Evolutionary conservation across 2,113 vertebrate species (phyloP).

Genomic region (Catharus bicknelli): DNA sequence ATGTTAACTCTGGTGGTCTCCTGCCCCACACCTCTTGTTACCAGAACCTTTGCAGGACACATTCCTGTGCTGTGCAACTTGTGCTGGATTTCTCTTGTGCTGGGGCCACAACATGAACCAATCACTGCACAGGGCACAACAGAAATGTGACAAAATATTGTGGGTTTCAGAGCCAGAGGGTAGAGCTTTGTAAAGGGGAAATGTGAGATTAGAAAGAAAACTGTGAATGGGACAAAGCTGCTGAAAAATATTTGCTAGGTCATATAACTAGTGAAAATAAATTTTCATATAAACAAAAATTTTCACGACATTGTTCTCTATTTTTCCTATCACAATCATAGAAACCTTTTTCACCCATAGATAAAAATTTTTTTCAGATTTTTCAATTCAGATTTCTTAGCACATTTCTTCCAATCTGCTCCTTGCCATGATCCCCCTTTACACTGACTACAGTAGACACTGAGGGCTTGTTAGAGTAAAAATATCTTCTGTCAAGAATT

Average conservation of each 20-base stretch:
- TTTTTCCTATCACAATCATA: not conserved
- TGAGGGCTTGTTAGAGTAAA: not conserved
- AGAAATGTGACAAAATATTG: not conserved
- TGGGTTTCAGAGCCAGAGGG: not conserved
- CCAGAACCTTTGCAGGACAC: not conserved
- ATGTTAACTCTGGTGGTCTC: not conserved
- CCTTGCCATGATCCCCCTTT: not conserved
- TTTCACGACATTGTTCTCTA: not conserved
- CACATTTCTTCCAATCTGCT: not conserved
- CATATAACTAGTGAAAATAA: not conserved
- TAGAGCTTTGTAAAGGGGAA: not conserved
- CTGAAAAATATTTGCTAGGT: not conserved
- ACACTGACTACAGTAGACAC: not conserved
- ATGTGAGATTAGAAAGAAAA: slow-evolving; percentile 4
- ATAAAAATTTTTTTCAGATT: not conserved
- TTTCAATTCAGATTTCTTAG: slow-evolving; percentile 12
- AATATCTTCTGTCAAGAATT: not conserved
- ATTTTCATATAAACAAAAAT: not conserved
- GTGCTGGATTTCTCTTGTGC: not conserved
- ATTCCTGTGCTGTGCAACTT: not conserved
- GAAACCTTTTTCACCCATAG: not conserved
- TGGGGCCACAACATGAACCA: not conserved
- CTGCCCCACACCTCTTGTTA: not conserved
- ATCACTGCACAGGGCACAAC: not conserved
- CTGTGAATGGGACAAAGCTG: not conserved